phyloP scores from a whole-genome alignment of 2,113 vertebrate genomes.

The Brevimyrus niger region DNA sequence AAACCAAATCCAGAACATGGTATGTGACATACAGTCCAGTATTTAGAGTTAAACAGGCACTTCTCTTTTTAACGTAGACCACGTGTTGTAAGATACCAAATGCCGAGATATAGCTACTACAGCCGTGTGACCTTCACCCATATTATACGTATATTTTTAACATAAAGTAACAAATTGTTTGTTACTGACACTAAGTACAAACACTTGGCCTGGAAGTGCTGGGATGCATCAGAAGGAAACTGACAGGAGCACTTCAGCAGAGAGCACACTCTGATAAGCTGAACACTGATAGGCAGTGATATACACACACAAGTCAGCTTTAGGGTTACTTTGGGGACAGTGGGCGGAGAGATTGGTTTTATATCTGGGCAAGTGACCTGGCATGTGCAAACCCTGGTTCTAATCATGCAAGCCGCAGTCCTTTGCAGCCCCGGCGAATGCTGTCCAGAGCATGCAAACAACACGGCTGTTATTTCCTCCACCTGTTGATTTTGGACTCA shows the following conservation, averaged over 20 bases:
- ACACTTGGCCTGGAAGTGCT: conserved; percentile 56
- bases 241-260: conserved; percentile 58
- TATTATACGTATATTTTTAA: background rate
- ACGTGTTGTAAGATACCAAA: background rate
- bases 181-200: conserved; percentile 40
- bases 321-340: conserved; percentile 32
- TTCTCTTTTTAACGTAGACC: background rate
- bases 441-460: conserved; percentile 18
- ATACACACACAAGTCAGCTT: conserved; percentile 33
- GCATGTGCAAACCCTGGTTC: conserved; percentile 62
- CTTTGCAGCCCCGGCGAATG: conserved; percentile 45
- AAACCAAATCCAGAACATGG: background rate
- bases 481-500: conserved; percentile 49
- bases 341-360: conserved; percentile 52
- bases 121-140: background rate
- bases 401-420: conserved; percentile 64
- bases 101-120: background rate
- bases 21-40: background rate
- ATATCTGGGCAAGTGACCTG: conserved; percentile 60
- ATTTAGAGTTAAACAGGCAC: background rate
- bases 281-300: conserved; percentile 43
- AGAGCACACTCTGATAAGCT: conserved; percentile 55
- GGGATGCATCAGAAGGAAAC: conserved; percentile 37
- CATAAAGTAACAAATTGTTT: conserved; percentile 26
- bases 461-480: conserved; percentile 49